Percentiles rank a stretch among this genome's conserved stretches.
Conservation (phyloP, 1,140 invertebrate species). For the Bombus ignitus region DNA sequence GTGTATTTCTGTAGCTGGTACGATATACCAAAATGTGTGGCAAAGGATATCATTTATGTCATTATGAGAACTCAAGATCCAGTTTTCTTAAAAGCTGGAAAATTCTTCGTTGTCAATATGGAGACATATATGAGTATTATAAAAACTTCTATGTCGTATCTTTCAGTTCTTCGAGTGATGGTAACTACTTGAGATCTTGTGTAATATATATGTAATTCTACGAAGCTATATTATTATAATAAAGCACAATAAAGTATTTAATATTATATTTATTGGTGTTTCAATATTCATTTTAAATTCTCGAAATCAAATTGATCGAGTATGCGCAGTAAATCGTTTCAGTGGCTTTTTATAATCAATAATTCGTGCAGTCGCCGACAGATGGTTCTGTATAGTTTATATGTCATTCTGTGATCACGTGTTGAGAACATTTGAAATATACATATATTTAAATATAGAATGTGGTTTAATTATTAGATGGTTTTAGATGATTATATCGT, state of each 20-base stretch:
- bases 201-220: not conserved
- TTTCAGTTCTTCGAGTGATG: slow-evolving; percentile 58
- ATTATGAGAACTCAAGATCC: slow-evolving; percentile 9
- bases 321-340: no score
- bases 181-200: slow-evolving; percentile 21
- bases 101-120: slow-evolving; percentile 48
- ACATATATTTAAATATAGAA: not conserved
- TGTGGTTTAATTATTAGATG: not conserved
- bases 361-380: not conserved
- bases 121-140: slow-evolving; percentile 59
- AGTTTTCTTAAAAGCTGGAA: slow-evolving; percentile 32
- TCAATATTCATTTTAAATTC: no score
- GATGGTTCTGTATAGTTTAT: not conserved
- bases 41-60: slow-evolving; percentile 13
- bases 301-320: no score
- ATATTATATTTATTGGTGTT: not conserved
- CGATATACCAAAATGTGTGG: slow-evolving; percentile 5
- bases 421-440: not conserved
- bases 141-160: slow-evolving; percentile 57
- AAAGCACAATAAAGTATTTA: not conserved
- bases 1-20: slow-evolving; percentile 47
- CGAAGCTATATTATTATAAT: not conserved
- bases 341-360: no score
- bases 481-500: not conserved
- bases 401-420: no score